Base-by-base conservation (phyloP, 35 echinoderm and acorn worm species). In the Apostichopus japonicus region DNA sequence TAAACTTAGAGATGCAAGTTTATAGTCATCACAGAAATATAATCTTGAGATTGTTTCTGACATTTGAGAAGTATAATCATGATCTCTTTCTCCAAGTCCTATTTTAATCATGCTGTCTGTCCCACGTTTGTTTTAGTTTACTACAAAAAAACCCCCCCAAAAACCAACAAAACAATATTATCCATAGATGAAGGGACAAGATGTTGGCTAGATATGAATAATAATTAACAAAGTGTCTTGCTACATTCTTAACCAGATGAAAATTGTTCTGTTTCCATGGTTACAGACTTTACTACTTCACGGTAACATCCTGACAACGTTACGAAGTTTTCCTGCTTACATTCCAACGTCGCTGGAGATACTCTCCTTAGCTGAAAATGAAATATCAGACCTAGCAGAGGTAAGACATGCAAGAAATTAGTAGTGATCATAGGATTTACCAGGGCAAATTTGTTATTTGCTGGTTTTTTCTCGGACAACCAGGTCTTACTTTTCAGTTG, bases 291-390 rank as follows among this genome's bases (percentile, higher is more conserved):
- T 98, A 22, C 93, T 98, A 11, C 95, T 98, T 51, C 97, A 98
- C 83, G 97, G 97, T 16, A 98, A 98, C 82, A 98, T 98, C 73
- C 21, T 98, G 53, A 96, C 97, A 8, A 94, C 97, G 1, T 76
- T 98, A 11, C 92, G 95, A 13, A 94, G 94, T 54, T 87, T 98
- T 22, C 97, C 97, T 16, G 87, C 93, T 13, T 98, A 94, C 65
- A 77, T 98, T 27, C 95, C 97, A 44, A 92, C 90, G 0, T 94
- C 92, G 15, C 76, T 98, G 22, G 95, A 96, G 65, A 98, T 96
- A 14, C 80, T 98, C 5, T 98, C 97, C 1, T 87, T 98, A 17
- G 97, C 97, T 54, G 97, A 98, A 79, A 98, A 98, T 91, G 97
- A 98, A 92, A 96, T 98, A 84, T 94, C 95, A 21, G 97, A 98